Base-by-base conservation (phyloP, 2,113 vertebrate genomes). In the Pluvialis apricaria region DNA sequence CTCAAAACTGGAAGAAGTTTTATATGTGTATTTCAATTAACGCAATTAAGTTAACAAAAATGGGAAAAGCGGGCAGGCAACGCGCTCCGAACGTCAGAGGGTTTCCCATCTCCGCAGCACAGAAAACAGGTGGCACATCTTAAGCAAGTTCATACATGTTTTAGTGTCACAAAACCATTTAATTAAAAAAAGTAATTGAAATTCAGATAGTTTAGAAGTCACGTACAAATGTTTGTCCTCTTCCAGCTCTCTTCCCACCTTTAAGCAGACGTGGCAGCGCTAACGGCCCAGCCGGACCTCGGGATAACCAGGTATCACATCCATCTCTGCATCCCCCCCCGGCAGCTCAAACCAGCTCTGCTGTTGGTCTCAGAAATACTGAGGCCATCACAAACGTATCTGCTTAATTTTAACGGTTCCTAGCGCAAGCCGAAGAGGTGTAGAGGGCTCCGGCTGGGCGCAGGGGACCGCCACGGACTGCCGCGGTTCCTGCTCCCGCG, bases 261-360 rank as follows among this genome's bases (percentile, higher is more conserved):
- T 34, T 5, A 71, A 14, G 18, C 45, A 47, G n/a, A 16, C 14
- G 16, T 0, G 8, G 19, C 32, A 49, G 42, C 1, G 0, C n/a
- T 29, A 9, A 78, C 0, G 19, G 34, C 36, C 51, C 11, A 19
- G 42, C 13, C 47, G 62, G n/a, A 26, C 36, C 61, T 26, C 6
- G 2, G 14, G 26, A 26, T n/a, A 52, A 57, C 4, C 64, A 52
- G 62, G 14, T 44, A 7, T 14, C 4, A 5, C n/a, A 38, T 24
- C 14, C 16, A 57, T 4, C 32, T 13, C 11, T 1, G 6, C 20
- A 42, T 21, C 44, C 6, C 42, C 22, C 49, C 51, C 60, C 54
- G 31, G 44, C 28, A 51, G 17, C 12, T 31, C 42, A 66, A 68
- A 7, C 19, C 71, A 60, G 51, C n/a, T 57, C 60, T n/a, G 34